phyloP scores from a whole-genome alignment of 2,888 invertebrate species.

The Protophormia terraenovae region DNA sequence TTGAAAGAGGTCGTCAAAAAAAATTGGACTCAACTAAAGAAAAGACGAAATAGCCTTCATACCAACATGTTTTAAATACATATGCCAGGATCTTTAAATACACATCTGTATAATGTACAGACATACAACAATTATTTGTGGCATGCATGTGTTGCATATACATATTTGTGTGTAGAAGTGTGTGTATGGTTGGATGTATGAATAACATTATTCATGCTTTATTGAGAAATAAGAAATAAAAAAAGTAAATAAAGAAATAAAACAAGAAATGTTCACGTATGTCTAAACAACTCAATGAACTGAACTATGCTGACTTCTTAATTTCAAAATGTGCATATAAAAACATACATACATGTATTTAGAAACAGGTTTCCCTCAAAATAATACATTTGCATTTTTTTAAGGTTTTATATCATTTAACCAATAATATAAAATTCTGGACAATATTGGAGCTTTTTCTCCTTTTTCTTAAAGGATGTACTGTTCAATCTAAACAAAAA shows the following conservation, averaged over 20 bases:
- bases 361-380: not conserved
- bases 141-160: not conserved
- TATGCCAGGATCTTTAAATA: not conserved
- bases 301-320: not conserved
- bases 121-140: not conserved
- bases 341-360: no score
- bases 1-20: conserved; percentile 42
- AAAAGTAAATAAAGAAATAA: not conserved
- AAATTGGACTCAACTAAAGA: conserved; percentile 16
- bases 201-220: not conserved
- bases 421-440: no score
- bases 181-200: not conserved
- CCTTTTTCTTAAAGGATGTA: no score
- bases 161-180: not conserved
- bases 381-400: no score
- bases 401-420: no score
- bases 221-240: not conserved
- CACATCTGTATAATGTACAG: not conserved
- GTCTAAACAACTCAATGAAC: not conserved
- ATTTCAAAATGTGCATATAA: no score
- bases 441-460: no score
- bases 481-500: no score
- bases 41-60: not conserved
- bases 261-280: not conserved
- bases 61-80: conserved; percentile 28